Evolutionary conservation across 2,113 vertebrate species (phyloP).

Genomic region (Myodes glareolus): DNA sequence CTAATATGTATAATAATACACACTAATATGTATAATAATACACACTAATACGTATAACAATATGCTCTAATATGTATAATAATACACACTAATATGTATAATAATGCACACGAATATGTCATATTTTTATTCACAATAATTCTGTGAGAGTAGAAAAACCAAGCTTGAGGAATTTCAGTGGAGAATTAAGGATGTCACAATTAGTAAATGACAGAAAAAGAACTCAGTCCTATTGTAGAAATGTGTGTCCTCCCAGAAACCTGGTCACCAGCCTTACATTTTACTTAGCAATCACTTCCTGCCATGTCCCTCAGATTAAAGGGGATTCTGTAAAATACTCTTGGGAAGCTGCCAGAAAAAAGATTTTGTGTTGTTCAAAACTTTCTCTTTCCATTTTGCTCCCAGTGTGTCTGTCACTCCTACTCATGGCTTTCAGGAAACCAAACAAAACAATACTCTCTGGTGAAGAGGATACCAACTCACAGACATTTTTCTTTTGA

Average conservation of each 20-base stretch:
- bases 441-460: not conserved
- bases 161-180: not conserved
- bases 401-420: slow-evolving; percentile 14
- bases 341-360: not conserved
- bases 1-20: not conserved
- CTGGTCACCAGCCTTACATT: no score
- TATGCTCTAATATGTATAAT: not conserved
- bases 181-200: not conserved
- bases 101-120: not conserved
- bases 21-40: not conserved
- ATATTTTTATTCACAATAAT: not conserved
- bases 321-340: not conserved
- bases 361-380: not conserved
- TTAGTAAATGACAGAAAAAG: not conserved
- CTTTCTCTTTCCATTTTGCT: not conserved
- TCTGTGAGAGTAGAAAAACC: not conserved
- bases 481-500: slow-evolving; percentile 29
- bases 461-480: not conserved
- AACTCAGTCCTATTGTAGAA: not conserved
- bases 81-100: not conserved
- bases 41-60: not conserved
- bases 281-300: not conserved
- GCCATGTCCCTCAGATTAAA: not conserved
- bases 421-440: slow-evolving; percentile 49
- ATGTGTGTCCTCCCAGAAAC: not conserved